Percentiles rank a stretch among this genome's conserved stretches.
Evolutionary conservation across 2,113 vertebrate species (phyloP).

Genomic region (Cyanocitta stelleri): DNA sequence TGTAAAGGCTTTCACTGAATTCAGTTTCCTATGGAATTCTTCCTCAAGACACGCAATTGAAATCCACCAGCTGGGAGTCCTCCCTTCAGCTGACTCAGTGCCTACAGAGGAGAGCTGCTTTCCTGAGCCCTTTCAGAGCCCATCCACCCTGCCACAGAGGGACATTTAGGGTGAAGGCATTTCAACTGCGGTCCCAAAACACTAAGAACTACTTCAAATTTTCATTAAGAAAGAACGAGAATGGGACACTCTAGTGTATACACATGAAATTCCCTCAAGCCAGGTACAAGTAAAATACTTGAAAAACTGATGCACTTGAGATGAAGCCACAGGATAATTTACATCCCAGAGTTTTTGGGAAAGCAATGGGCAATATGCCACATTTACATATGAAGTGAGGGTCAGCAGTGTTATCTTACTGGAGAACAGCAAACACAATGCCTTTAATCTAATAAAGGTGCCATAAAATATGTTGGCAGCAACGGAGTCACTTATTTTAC

Average conservation of each 20-base stretch:
- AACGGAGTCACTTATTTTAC: not conserved
- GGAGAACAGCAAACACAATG: not conserved
- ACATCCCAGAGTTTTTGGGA: not conserved
- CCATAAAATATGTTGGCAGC: not conserved
- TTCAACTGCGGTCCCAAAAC: not conserved
- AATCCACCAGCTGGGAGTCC: not conserved
- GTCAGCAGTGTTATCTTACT: not conserved
- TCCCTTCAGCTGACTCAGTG: not conserved
- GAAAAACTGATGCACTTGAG: not conserved
- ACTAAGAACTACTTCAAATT: not conserved
- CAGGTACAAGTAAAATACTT: not conserved
- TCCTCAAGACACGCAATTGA: accelerated
- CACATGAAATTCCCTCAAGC: not conserved
- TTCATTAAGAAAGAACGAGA: not conserved
- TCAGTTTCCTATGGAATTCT: not conserved
- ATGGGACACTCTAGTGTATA: not conserved
- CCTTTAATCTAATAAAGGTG: not conserved
- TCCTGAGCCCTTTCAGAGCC: not conserved
- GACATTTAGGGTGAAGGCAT: not conserved
- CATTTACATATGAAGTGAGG: not conserved
- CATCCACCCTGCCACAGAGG: not conserved
- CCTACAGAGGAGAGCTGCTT: not conserved
- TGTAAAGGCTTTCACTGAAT: not conserved
- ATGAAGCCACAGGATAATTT: not conserved
- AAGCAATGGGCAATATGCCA: not conserved